These are phyloP conservation scores for Lordiphosa stackelbergi DNA, from an alignment of 1,140 invertebrate genomes.

Conservation along the genomic window DNA sequence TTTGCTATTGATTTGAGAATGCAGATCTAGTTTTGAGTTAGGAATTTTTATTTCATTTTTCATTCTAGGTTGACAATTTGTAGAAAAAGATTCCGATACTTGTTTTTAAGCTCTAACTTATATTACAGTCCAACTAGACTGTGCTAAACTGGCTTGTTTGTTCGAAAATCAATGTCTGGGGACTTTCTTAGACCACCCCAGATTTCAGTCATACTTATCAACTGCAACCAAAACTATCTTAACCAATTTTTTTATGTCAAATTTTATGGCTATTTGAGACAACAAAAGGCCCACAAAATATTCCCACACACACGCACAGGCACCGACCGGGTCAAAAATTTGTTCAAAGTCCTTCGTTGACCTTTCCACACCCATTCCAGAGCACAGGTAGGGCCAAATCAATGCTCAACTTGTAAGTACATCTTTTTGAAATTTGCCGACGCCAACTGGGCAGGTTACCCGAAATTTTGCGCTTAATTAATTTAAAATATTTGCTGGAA, in stretches of 20 bases:
- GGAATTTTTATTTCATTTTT: too few species aligned
- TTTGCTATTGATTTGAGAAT: too few species aligned
- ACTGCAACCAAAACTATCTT: constrained; percentile 33
- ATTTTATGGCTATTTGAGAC: constrained; percentile 52
- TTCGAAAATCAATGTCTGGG: background rate
- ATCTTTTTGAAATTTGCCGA: constrained; percentile 52
- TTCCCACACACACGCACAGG: constrained; percentile 47
- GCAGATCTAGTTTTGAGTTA: too few species aligned
- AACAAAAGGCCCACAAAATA: constrained; percentile 34
- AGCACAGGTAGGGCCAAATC: constrained; percentile 39
- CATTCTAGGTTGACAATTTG: too few species aligned
- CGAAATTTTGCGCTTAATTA: constrained; percentile 72
- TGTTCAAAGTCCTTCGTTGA: constrained; percentile 43
- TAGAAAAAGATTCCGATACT: too few species aligned
- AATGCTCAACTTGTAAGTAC: constrained; percentile 29
- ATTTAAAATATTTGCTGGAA: constrained; percentile 64
- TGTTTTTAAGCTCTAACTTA: too few species aligned
- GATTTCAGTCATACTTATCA: constrained; percentile 15
- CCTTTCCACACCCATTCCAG: constrained; percentile 41
- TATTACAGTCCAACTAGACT: too few species aligned
- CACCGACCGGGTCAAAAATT: constrained; percentile 5
- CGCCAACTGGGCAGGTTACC: constrained; percentile 27
- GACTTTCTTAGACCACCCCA: constrained; percentile 45
- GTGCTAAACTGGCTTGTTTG: background rate
- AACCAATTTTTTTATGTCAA: constrained; percentile 61